A percentile compares a stretch with the other conserved stretches of the same genome.
Conservation (phyloP, 2,797 vertebrate genomes). For the Taeniopygia guttata region DNA sequence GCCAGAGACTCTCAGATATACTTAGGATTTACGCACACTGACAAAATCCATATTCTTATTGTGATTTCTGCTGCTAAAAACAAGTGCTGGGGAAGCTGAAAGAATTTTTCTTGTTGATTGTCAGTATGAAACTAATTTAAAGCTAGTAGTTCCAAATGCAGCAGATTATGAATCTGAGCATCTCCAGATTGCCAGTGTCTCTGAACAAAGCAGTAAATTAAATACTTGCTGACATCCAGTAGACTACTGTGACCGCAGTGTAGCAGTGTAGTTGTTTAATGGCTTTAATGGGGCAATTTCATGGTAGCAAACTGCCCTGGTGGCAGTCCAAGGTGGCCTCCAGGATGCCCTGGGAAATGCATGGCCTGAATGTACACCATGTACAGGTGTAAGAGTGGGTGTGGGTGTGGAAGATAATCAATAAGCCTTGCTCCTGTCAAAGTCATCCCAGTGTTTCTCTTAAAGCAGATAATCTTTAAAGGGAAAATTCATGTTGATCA, state of each 20-base stretch:
- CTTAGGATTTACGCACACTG: background rate
- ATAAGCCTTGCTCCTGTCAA: background rate
- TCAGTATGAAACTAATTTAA: background rate
- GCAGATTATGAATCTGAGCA: background rate
- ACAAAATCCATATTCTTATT: background rate
- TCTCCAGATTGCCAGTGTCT: background rate
- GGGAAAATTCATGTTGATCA: background rate
- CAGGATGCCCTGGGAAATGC: background rate
- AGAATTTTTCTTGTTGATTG: background rate
- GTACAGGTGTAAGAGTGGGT: background rate
- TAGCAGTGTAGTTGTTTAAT: background rate
- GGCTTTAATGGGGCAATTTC: background rate
- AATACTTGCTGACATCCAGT: background rate
- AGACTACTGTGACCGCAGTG: background rate
- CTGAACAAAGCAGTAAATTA: background rate
- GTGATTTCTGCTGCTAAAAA: background rate
- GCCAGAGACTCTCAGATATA: background rate
- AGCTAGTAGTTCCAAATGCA: background rate
- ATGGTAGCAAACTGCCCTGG: background rate
- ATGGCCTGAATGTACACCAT: background rate
- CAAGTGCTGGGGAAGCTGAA: background rate
- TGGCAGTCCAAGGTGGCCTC: background rate
- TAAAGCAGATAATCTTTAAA: background rate
- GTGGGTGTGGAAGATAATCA: background rate
- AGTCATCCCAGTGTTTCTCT: background rate